A percentile compares a stretch with the other conserved stretches of the same genome.
Conservation (phyloP, 2,888 invertebrate genomes). For the Drosophila phalerata region DNA sequence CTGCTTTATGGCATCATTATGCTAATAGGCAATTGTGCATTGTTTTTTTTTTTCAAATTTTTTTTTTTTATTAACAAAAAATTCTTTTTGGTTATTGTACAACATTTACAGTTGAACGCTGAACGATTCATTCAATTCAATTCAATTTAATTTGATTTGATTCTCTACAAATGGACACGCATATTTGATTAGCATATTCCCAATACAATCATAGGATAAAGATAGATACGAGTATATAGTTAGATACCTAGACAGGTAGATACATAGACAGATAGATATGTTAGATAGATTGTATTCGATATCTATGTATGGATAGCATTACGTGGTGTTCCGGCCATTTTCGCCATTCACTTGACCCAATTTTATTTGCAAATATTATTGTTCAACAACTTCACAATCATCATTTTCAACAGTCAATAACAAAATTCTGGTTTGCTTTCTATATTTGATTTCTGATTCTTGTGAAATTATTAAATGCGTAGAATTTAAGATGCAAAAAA, state of each 20-base stretch:
- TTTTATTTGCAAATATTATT: constrained; percentile 74
- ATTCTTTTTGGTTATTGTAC: constrained; percentile 63
- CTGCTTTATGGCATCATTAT: constrained; percentile 76
- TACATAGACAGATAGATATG: background rate
- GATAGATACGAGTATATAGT: background rate
- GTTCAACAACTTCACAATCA: constrained; percentile 11
- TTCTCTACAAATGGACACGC: constrained; percentile 54
- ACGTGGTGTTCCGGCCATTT: constrained; percentile 49
- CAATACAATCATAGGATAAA: constrained; percentile 10
- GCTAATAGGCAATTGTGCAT: constrained; percentile 76
- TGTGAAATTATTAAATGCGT: constrained; percentile 14
- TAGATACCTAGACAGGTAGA: constrained; percentile 5
- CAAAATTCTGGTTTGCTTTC: background rate
- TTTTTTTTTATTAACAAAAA: constrained; percentile 28
- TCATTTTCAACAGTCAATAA: constrained; percentile 1
- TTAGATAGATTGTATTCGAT: background rate
- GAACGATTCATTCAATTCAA: constrained; percentile 36
- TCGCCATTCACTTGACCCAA: constrained; percentile 71
- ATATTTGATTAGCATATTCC: constrained; percentile 70
- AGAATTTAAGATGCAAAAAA: background rate
- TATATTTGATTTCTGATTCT: background rate
- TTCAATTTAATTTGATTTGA: constrained; percentile 25
- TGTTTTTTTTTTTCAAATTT: constrained; percentile 34
- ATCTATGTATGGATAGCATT: constrained; percentile 48
- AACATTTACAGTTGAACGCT: constrained; percentile 73